These are phyloP conservation scores for Cavia porcellus DNA, from an alignment of 2,113 vertebrate genomes.

Conservation along the genomic window DNA sequence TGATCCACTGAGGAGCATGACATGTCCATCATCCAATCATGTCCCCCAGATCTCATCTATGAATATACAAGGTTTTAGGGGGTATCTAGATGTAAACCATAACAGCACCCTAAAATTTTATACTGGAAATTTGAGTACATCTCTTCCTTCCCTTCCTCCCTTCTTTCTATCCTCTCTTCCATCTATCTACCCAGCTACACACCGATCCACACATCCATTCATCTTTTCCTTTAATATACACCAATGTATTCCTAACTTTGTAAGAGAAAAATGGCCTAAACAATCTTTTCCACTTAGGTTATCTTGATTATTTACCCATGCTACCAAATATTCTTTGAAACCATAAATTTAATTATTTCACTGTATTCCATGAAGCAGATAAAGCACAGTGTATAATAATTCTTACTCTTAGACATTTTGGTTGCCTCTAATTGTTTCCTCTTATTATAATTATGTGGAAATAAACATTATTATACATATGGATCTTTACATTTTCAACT, in stretches of 20 bases:
- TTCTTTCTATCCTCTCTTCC: not conserved
- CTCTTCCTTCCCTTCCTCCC: not conserved
- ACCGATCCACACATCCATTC: not conserved
- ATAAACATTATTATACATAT: not conserved
- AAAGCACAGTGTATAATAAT: not conserved
- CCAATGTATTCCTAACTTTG: not conserved
- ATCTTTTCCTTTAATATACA: not conserved
- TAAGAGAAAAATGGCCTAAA: not conserved
- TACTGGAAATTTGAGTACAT: not conserved
- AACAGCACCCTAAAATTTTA: not conserved
- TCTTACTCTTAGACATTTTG: not conserved
- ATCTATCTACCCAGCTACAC: not conserved
- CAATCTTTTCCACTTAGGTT: not conserved
- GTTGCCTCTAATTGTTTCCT: not conserved
- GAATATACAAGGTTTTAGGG: not conserved
- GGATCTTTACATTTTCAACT: not conserved
- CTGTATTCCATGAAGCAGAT: not conserved
- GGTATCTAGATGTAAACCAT: not conserved
- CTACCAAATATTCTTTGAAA: conserved; percentile 52
- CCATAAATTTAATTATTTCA: not conserved
- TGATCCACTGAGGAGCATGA: not conserved
- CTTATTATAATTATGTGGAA: not conserved
- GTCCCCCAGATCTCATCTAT: not conserved
- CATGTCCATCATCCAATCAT: not conserved
- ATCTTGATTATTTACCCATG: not conserved